Conservation (phyloP, 2,888 invertebrate genomes). For the Didymodactylos carnosus region DNA sequence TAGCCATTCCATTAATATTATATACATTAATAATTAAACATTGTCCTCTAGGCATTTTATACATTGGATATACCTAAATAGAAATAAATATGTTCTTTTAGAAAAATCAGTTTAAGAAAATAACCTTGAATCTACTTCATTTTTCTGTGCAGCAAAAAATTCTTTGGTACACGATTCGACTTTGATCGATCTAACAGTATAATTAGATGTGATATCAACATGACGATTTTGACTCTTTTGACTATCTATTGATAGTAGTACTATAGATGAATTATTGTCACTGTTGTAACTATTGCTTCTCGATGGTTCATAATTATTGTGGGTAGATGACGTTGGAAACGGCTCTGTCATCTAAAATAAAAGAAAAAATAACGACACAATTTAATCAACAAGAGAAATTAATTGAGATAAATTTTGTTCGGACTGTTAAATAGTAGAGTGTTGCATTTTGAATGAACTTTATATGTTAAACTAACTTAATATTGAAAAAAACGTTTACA, state of each 20-base stretch:
- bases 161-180: background rate
- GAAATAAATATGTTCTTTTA: background rate
- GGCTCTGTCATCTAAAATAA: background rate
- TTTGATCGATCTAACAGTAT: no score
- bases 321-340: no score
- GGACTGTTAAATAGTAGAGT: no score
- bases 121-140: background rate
- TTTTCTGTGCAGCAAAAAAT: background rate
- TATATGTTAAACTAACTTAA: no score
- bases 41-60: conserved; percentile 10
- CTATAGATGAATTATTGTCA: background rate
- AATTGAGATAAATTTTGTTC: no score
- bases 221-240: background rate
- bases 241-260: background rate
- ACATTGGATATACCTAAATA: conserved; percentile 10
- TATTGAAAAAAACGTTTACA: no score
- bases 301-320: background rate
- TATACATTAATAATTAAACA: conserved; percentile 14
- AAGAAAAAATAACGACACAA: background rate
- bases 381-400: no score
- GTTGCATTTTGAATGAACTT: no score
- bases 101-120: background rate
- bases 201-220: background rate
- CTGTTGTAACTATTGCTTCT: background rate
- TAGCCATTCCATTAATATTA: conserved; percentile 3